Evolutionary conservation across 2,113 vertebrate genomes (phyloP).

Genomic region (Gymnogyps californianus): DNA sequence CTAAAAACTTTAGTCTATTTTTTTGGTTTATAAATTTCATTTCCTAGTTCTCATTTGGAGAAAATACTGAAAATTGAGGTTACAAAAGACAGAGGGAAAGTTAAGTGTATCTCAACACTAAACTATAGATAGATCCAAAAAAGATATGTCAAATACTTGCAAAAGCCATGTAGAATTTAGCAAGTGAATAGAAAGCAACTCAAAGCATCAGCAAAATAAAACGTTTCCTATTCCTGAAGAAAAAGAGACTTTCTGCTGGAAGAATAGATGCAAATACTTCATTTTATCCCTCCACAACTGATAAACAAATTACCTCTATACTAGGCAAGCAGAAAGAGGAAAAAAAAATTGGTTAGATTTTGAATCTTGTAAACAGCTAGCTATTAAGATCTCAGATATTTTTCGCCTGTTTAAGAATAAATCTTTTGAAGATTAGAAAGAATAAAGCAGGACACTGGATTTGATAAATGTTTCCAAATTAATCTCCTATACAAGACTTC

Average conservation of each 20-base stretch:
- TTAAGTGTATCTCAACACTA: slow-evolving; percentile 17
- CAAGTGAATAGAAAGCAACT: background rate
- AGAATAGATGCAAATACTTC: background rate
- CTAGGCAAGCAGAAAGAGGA: background rate
- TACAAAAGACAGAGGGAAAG: background rate
- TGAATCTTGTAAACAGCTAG: background rate
- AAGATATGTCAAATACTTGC: slow-evolving; percentile 24
- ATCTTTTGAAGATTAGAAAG: background rate
- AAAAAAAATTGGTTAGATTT: background rate
- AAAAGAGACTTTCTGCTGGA: background rate
- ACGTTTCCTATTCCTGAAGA: background rate
- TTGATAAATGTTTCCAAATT: slow-evolving; percentile 49
- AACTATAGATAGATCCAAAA: background rate
- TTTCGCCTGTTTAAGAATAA: slow-evolving; percentile 25
- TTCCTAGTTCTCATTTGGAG: background rate
- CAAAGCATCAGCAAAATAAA: background rate
- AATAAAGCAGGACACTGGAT: background rate
- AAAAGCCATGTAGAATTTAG: slow-evolving; percentile 24
- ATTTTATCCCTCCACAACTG: background rate
- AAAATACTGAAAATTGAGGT: slow-evolving; percentile 30
- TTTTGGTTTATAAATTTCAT: background rate
- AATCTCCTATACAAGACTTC: slow-evolving; percentile 29
- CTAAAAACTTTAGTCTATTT: background rate
- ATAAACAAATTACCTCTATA: background rate
- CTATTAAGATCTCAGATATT: background rate